Evolutionary conservation across 92 coral and sea anemone species (phyloP).

Genomic region (Blastomussa wellsi): DNA sequence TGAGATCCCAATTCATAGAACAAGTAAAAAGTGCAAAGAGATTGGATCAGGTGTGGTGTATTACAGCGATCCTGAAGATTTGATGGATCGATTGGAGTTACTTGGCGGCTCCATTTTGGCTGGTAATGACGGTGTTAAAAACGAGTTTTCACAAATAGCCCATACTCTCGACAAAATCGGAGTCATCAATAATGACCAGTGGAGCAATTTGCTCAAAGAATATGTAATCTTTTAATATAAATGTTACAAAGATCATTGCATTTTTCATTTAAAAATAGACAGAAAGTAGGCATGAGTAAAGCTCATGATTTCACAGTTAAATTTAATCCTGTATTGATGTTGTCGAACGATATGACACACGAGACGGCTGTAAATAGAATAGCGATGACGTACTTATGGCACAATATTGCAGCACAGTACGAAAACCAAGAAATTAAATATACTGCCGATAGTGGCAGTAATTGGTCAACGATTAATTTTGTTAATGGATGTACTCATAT

Average conservation of each 20-base stretch:
- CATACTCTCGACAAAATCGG: neutral
- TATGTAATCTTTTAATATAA: neutral
- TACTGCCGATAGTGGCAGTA: neutral
- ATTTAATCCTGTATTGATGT: conserved; percentile 23
- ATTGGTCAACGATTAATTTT: neutral
- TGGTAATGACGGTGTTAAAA: conserved; percentile 6
- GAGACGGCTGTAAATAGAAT: conserved; percentile 8
- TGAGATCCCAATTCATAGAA: too few relatives aligned
- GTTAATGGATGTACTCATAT: neutral
- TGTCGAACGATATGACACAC: neutral
- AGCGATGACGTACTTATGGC: conserved; percentile 34
- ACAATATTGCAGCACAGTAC: neutral
- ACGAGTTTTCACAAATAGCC: neutral
- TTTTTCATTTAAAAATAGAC: conserved; percentile 19
- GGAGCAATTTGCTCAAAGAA: neutral
- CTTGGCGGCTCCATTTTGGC: neutral
- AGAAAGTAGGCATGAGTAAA: conserved; percentile 1
- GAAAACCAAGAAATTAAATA: neutral
- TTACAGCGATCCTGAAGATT: too few relatives aligned
- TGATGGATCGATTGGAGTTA: too few relatives aligned
- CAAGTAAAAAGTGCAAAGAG: too few relatives aligned
- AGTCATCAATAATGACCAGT: neutral
- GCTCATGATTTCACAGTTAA: conserved; percentile 15
- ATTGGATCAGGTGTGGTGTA: too few relatives aligned
- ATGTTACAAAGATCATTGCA: conserved; percentile 9